These are phyloP conservation scores for Ginglymostoma cirratum DNA, from an alignment of 2,113 vertebrate species.

Conservation along the genomic window DNA sequence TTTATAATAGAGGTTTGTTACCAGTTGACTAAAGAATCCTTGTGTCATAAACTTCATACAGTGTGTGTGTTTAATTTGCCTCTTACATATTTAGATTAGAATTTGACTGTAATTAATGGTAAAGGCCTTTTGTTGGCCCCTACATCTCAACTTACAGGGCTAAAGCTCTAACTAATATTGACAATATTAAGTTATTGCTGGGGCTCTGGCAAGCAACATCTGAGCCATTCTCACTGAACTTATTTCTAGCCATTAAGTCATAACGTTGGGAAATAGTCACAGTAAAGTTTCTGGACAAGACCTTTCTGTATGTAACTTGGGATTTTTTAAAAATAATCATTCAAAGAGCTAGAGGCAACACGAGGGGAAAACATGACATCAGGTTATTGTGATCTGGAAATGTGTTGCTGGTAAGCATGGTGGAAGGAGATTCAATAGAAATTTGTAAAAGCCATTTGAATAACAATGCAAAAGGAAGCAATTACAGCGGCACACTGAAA, in stretches of 20 bases:
- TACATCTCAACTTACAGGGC: neutral
- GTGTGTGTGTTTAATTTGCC: too few relatives aligned
- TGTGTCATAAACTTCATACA: too few relatives aligned
- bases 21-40: too few relatives aligned
- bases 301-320: neutral
- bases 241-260: neutral
- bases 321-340: neutral
- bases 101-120: neutral
- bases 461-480: neutral
- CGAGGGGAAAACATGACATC: neutral
- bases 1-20: too few relatives aligned
- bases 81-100: neutral
- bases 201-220: neutral
- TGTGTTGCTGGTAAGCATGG: neutral
- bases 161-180: neutral
- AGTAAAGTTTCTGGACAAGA: neutral
- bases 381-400: neutral
- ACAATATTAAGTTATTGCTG: neutral
- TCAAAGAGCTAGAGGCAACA: neutral
- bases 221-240: neutral
- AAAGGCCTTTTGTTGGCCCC: neutral
- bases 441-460: neutral
- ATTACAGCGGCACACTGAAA: neutral
- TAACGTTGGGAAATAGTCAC: neutral
- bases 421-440: neutral